A percentile compares a stretch with the other conserved stretches of the same genome.
Evolutionary conservation across 2,797 vertebrate genomes (phyloP).

Genomic region (Acanthopagrus latus): DNA sequence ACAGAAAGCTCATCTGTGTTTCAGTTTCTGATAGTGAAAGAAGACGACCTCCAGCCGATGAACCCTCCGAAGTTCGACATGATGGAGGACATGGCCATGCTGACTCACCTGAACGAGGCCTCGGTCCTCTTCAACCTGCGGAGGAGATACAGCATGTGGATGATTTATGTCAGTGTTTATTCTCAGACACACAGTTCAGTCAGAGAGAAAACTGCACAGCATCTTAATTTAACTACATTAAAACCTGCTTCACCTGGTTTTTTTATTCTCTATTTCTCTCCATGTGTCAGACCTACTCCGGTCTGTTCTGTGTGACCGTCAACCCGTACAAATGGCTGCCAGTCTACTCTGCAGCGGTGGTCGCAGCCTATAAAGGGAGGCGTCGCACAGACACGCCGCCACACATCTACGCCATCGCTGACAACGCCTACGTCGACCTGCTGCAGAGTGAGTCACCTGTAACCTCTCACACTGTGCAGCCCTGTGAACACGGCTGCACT

Average conservation of each 20-base stretch:
- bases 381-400: constrained; percentile 89
- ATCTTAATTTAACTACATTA: neutral
- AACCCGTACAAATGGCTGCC: constrained; percentile 98
- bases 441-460: constrained; percentile 89
- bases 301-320: constrained; percentile 94
- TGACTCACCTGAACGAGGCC: constrained; percentile 93
- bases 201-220: too few species aligned
- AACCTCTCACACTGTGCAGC: neutral
- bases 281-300: constrained; percentile 91
- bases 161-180: constrained; percentile 90
- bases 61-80: constrained; percentile 95
- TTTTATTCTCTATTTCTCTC: too few species aligned
- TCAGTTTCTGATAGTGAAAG: constrained; percentile 87
- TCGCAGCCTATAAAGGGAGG: constrained; percentile 91
- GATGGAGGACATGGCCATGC: constrained; percentile 95
- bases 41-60: constrained; percentile 90
- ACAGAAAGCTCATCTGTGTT: neutral
- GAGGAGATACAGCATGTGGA: constrained; percentile 93
- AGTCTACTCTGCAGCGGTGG: constrained; percentile 88
- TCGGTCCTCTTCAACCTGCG: constrained; percentile 92
- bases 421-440: constrained; percentile 93
- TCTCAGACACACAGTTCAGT: neutral
- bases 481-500: neutral
- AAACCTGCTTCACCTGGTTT: too few species aligned
- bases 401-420: constrained; percentile 92